These are phyloP conservation scores for Erythrolamprus reginae DNA, from an alignment of 2,113 vertebrate species.

Conservation along the genomic window DNA sequence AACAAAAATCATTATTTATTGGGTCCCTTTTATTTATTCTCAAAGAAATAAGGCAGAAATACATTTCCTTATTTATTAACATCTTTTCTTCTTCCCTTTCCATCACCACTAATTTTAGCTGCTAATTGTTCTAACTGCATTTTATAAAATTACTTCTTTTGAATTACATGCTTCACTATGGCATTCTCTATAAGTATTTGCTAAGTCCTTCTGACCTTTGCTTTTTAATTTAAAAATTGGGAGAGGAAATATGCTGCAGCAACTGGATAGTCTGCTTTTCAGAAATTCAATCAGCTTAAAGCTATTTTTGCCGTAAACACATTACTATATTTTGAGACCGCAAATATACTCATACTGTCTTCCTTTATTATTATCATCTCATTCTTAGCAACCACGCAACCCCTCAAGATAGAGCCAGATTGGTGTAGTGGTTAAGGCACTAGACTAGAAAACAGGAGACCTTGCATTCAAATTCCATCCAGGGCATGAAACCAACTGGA, in stretches of 20 bases:
- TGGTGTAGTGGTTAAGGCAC: not conserved
- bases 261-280: not conserved
- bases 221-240: not conserved
- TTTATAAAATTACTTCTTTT: not conserved
- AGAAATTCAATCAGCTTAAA: not conserved
- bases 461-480: not conserved
- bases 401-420: not conserved
- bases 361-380: not conserved
- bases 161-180: not conserved
- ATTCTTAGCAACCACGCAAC: not conserved
- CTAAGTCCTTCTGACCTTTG: not conserved
- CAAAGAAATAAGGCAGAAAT: not conserved
- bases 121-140: not conserved
- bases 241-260: not conserved
- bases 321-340: not conserved
- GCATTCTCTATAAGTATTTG: not conserved
- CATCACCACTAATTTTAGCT: not conserved
- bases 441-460: not conserved
- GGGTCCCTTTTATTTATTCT: not conserved
- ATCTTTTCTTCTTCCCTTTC: not conserved
- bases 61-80: not conserved
- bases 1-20: not conserved
- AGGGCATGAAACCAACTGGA: not conserved
- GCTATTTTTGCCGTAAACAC: not conserved
- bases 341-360: not conserved